These are phyloP conservation scores for Hydraecia micacea DNA, from an alignment of 2,888 invertebrate genomes.

Conservation along the genomic window DNA sequence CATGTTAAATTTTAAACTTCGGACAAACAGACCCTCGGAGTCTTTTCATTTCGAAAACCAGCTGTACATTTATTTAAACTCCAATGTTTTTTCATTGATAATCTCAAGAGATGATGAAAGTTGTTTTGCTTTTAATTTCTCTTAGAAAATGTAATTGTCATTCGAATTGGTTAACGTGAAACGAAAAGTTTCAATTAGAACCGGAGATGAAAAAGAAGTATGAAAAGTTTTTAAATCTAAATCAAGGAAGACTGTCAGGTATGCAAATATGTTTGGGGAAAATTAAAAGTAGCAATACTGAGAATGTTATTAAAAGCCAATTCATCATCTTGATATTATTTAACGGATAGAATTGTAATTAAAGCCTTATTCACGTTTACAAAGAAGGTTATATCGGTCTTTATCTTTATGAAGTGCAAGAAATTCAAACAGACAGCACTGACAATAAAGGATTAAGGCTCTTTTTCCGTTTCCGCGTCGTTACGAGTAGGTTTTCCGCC, in stretches of 20 bases:
- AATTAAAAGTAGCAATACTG: conserved; percentile 45
- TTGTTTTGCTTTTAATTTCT: conserved; percentile 38
- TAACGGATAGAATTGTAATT: background rate
- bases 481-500: conserved; percentile 36
- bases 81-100: conserved; percentile 51
- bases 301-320: background rate
- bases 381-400: background rate
- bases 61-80: conserved; percentile 44
- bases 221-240: conserved; percentile 57
- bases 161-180: conserved; percentile 51
- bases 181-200: conserved; percentile 39
- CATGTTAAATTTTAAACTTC: conserved; percentile 72
- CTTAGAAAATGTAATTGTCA: conserved; percentile 47
- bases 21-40: conserved; percentile 59
- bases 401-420: background rate
- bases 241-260: conserved; percentile 42
- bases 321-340: background rate
- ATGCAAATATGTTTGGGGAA: conserved; percentile 51
- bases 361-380: background rate
- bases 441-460: conserved; percentile 20
- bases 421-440: conserved; percentile 6
- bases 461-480: conserved; percentile 41
- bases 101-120: conserved; percentile 31
- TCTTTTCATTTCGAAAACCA: conserved; percentile 49
- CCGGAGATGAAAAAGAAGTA: conserved; percentile 40